phyloP scores from a whole-genome alignment of 2,113 vertebrate species.

The Ammodytes dubius region DNA sequence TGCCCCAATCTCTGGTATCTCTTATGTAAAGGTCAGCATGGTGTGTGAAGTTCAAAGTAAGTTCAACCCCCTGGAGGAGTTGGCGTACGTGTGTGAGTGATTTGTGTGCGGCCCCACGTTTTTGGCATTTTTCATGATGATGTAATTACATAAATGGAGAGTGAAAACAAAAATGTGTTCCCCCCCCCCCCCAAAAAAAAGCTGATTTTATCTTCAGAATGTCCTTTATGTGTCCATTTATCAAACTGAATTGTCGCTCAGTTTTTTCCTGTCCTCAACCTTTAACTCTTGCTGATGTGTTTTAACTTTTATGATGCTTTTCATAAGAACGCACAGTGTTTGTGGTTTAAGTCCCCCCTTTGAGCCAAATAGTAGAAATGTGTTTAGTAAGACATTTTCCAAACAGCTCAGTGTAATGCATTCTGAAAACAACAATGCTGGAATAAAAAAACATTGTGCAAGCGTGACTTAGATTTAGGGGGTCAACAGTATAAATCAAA shows the following conservation, averaged over 20 bases:
- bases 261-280: neutral
- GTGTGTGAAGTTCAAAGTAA: conserved; percentile 67
- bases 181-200: neutral
- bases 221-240: neutral
- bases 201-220: neutral
- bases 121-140: neutral
- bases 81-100: neutral
- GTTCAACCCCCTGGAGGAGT: conserved; percentile 56
- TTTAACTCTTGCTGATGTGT: neutral
- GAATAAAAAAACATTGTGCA: no score
- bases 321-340: neutral
- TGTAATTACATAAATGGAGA: neutral
- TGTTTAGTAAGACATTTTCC: neutral
- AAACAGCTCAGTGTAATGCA: neutral
- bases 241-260: neutral
- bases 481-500: conserved; percentile 6
- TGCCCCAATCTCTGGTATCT: conserved; percentile 5
- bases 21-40: conserved; percentile 63
- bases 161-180: neutral
- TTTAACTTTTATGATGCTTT: neutral
- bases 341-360: neutral
- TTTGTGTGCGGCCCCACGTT: neutral
- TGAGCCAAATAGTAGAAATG: neutral
- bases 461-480: neutral
- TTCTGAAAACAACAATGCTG: neutral